Conservation (phyloP, 92 coral and sea anemone species). For the Zoanthus sansibaricus region DNA sequence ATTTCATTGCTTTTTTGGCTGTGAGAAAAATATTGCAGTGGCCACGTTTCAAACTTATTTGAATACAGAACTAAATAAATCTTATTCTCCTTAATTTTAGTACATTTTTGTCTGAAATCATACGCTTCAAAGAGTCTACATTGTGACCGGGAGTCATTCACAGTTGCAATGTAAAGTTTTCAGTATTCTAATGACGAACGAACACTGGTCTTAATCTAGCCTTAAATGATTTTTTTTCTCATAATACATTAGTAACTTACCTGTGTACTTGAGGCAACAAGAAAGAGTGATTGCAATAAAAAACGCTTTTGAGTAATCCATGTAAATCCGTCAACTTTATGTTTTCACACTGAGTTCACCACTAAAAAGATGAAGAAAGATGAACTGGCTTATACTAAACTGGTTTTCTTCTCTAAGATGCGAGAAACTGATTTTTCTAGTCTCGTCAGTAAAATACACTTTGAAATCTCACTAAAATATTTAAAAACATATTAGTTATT, state of each 20-base stretch:
- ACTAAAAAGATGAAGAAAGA: not conserved
- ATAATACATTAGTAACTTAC: not conserved
- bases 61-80: not conserved
- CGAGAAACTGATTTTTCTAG: no score
- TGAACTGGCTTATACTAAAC: no score
- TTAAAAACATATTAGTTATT: not conserved
- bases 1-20: not conserved
- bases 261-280: not conserved
- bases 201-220: not conserved
- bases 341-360: not conserved
- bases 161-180: not conserved
- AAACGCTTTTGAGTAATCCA: not conserved
- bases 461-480: not conserved
- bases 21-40: not conserved
- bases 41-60: not conserved
- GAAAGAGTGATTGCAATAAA: not conserved
- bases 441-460: no score
- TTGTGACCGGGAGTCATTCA: no score
- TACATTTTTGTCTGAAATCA: conserved; percentile 7
- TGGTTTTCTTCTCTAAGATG: no score
- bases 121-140: not conserved
- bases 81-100: not conserved
- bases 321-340: not conserved
- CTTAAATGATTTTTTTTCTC: no score
- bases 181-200: not conserved